phyloP scores from a whole-genome alignment of 1,140 invertebrate genomes.

The Chlorops oryzae region DNA sequence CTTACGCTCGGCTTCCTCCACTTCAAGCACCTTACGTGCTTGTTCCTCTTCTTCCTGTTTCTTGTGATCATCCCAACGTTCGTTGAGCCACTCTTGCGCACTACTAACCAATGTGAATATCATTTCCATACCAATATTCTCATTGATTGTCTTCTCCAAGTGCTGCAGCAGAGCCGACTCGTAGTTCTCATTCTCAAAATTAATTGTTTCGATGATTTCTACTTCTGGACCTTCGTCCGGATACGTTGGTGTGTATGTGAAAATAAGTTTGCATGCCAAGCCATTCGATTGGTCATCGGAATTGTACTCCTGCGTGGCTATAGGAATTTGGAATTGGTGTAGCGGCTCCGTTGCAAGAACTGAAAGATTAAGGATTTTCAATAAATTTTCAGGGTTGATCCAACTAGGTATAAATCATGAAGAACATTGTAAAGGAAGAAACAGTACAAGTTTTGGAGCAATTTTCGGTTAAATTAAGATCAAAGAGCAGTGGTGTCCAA shows the following conservation, averaged over 20 bases:
- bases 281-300: slow-evolving; percentile 56
- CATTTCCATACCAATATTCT: slow-evolving; percentile 96
- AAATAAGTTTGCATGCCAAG: slow-evolving; percentile 64
- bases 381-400: background rate
- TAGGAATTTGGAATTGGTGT: slow-evolving; percentile 68
- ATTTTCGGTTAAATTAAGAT: too few relatives aligned
- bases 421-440: too few relatives aligned
- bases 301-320: slow-evolving; percentile 70
- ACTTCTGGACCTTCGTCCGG: slow-evolving; percentile 80
- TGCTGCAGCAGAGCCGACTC: slow-evolving; percentile 62
- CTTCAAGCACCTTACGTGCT: slow-evolving; percentile 62
- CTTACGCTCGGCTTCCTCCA: slow-evolving; percentile 87
- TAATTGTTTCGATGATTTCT: slow-evolving; percentile 71
- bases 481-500: too few relatives aligned
- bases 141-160: slow-evolving; percentile 64
- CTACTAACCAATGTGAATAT: slow-evolving; percentile 91
- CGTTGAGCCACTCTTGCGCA: slow-evolving; percentile 87
- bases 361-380: slow-evolving; percentile 50
- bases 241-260: slow-evolving; percentile 80
- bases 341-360: slow-evolving; percentile 64
- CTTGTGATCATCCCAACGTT: slow-evolving; percentile 71
- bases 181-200: slow-evolving; percentile 70
- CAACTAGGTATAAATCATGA: too few relatives aligned
- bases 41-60: slow-evolving; percentile 64
- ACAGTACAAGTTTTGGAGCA: too few relatives aligned